Percentiles rank a stretch among this genome's conserved stretches.
Conservation (phyloP, 1,140 invertebrate genomes). For the Apis mellifera region DNA sequence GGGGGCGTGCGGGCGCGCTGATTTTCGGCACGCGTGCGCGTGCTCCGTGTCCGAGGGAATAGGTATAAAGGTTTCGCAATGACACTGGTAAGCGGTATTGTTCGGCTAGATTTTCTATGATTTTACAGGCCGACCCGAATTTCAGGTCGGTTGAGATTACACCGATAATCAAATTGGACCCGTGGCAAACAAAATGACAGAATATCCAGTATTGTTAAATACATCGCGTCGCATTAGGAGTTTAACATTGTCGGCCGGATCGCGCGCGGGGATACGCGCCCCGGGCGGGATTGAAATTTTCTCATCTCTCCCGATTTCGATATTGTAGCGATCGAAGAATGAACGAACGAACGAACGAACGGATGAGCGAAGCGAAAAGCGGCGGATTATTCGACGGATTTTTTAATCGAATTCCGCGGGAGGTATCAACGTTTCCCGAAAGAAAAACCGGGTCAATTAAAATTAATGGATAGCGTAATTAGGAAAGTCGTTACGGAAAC, state of each 20-base stretch:
- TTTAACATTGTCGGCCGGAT: background rate
- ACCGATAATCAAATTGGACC: constrained; percentile 60
- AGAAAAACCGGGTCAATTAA: constrained; percentile 57
- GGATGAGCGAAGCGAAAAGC: background rate
- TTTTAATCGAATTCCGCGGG: constrained; percentile 41
- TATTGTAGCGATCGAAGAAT: background rate
- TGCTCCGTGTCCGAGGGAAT: background rate
- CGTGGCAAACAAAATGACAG: constrained; percentile 57
- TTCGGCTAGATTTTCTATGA: constrained; percentile 46
- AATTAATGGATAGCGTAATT: constrained; percentile 58
- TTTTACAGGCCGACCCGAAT: constrained; percentile 24
- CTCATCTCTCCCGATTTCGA: background rate
- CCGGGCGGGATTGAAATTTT: constrained; percentile 15
- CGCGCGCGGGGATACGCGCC: background rate
- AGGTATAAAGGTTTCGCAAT: constrained; percentile 47
- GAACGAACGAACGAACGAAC: background rate
- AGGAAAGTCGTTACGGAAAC: constrained; percentile 51
- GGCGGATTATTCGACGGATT: constrained; percentile 17
- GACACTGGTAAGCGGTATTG: constrained; percentile 53
- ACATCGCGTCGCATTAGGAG: constrained; percentile 15
- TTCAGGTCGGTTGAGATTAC: constrained; percentile 49
- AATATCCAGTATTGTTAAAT: constrained; percentile 22
- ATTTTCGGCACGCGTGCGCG: constrained; percentile 27
- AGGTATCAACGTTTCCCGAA: constrained; percentile 35
- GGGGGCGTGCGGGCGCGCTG: background rate